phyloP scores from a whole-genome alignment of 2,797 vertebrate genomes.

The Crypturellus tataupa region DNA sequence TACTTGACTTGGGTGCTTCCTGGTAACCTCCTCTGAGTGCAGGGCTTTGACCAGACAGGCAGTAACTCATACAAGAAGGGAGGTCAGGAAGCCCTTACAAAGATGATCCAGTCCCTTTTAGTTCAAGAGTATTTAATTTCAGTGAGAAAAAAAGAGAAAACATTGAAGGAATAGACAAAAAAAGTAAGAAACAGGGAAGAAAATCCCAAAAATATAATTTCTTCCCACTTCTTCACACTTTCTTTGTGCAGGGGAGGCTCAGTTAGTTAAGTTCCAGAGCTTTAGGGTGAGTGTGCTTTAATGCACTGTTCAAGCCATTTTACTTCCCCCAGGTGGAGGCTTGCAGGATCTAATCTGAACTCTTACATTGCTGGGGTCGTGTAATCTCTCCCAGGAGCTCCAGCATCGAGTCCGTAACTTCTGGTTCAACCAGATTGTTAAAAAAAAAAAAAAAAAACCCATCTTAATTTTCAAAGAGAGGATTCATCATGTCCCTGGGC shows the following conservation, averaged over 20 bases:
- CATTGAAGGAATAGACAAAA: not conserved
- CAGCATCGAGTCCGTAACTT: constrained; percentile 51
- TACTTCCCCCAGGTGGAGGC: constrained; percentile 30
- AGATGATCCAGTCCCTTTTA: not conserved
- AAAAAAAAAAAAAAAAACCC: constrained; percentile 28
- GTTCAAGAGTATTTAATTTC: not conserved
- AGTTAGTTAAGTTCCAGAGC: not conserved
- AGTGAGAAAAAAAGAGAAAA: not conserved
- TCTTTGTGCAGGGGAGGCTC: not conserved
- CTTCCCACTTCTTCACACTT: not conserved
- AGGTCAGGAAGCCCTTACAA: not conserved
- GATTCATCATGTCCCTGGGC: constrained; percentile 53
- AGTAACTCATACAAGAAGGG: not conserved
- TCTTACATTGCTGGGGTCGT: not conserved
- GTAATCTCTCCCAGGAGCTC: constrained; percentile 8
- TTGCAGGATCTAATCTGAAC: constrained; percentile 13
- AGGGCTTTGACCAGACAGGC: not conserved
- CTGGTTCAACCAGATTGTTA: constrained; percentile 66
- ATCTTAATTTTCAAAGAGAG: constrained; percentile 68
- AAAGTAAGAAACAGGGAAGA: not conserved
- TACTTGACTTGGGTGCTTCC: constrained; percentile 41
- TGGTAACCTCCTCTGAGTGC: constrained; percentile 15
- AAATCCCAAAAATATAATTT: not conserved
- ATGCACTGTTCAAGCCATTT: not conserved
- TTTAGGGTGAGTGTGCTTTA: not conserved